Evolutionary conservation across 1,140 invertebrate species (phyloP).

Genomic region (Camponotus vicinus): DNA sequence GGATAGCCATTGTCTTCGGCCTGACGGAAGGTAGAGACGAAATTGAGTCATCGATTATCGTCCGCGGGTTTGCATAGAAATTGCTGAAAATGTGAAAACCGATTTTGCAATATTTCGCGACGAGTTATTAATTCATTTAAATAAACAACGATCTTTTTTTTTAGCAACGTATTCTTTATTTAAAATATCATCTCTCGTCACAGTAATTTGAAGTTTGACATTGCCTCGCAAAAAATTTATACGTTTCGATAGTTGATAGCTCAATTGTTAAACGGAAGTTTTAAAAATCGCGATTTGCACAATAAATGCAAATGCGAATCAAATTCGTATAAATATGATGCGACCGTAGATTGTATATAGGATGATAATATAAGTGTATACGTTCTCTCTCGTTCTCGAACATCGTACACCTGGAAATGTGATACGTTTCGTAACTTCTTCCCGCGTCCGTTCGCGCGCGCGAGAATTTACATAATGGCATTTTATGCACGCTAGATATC

Average conservation of each 20-base stretch:
- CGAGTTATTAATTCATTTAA: not conserved
- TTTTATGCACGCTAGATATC: conserved; percentile 48
- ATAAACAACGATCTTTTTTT: not conserved
- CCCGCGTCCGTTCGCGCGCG: not conserved
- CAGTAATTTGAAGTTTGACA: not conserved
- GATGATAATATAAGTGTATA: not conserved
- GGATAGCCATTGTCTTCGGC: conserved; percentile 55
- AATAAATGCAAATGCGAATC: conserved; percentile 1
- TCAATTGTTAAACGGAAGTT: not conserved
- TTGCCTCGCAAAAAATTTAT: too few relatives aligned
- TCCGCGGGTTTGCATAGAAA: conserved; percentile 56
- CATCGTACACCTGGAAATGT: conserved; percentile 27
- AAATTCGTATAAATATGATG: conserved; percentile 44
- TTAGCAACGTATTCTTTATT: not conserved
- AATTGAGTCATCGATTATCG: conserved; percentile 61
- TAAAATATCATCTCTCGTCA: not conserved
- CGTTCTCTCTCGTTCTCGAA: conserved; percentile 14
- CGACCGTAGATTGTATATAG: not conserved
- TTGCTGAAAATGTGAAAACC: conserved; percentile 31
- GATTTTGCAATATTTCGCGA: conserved; percentile 45
- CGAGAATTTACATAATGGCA: conserved; percentile 53
- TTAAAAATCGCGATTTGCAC: conserved; percentile 19
- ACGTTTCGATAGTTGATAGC: not conserved
- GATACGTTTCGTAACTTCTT: conserved; percentile 22
- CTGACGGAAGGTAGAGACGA: conserved; percentile 50